phyloP scores from a whole-genome alignment of 2,113 vertebrate species.

The Alosa alosa region DNA sequence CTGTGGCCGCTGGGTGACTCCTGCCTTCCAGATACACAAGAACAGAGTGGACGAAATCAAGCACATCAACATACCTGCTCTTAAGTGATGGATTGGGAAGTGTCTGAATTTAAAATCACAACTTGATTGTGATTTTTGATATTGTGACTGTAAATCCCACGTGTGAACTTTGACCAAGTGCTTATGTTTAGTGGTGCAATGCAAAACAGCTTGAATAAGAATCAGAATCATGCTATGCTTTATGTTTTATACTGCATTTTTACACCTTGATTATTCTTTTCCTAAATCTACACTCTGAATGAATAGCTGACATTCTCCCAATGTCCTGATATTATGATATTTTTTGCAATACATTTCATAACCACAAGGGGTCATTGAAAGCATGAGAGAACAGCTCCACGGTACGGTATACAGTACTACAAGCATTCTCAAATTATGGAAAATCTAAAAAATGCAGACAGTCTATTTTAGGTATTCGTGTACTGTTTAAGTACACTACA shows the following conservation, averaged over 20 bases:
- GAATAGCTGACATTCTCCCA: not conserved
- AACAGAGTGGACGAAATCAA: constrained; percentile 88
- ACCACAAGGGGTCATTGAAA: not conserved
- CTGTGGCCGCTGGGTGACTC: constrained; percentile 90
- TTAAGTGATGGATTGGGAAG: constrained; percentile 34
- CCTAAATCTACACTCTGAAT: not conserved
- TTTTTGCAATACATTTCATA: not conserved
- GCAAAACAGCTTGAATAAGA: too few species aligned
- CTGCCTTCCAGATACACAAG: constrained; percentile 92
- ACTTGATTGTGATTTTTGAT: not conserved
- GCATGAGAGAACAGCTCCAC: not conserved
- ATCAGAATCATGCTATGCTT: too few species aligned
- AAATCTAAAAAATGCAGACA: not conserved
- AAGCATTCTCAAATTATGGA: not conserved
- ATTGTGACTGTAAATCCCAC: not conserved
- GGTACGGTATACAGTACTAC: not conserved
- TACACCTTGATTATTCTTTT: not conserved
- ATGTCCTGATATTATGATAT: not conserved
- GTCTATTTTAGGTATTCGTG: not conserved
- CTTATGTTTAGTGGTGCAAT: too few species aligned
- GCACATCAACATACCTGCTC: constrained; percentile 54
- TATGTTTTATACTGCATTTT: not conserved
- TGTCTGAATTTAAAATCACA: not conserved
- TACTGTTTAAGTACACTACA: too few species aligned
- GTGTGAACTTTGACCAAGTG: not conserved